phyloP scores from a whole-genome alignment of 2,888 invertebrate species.

The Coenonympha glycerion region DNA sequence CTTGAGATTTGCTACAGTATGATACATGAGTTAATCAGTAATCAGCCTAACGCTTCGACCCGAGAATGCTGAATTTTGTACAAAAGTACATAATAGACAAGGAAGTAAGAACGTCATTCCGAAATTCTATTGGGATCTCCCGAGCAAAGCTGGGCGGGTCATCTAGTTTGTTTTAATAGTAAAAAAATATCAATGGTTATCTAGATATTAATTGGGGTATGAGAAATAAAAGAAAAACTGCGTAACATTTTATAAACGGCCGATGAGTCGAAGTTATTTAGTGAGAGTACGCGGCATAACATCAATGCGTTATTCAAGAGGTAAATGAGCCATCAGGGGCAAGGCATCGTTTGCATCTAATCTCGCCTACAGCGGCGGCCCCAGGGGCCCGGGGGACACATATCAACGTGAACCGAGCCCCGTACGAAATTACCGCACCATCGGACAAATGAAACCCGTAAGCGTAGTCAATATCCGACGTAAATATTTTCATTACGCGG shows the following conservation, averaged over 20 bases:
- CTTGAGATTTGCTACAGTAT: no score
- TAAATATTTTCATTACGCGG: constrained; percentile 13
- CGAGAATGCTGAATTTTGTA: no score
- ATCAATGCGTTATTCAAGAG: constrained; percentile 67
- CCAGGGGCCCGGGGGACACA: constrained; percentile 43
- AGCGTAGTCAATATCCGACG: constrained; percentile 23
- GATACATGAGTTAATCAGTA: no score
- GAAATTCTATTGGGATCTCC: no score
- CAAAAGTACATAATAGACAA: no score
- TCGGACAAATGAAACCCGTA: constrained; percentile 28
- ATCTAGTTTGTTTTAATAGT: no score
- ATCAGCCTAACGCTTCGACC: no score
- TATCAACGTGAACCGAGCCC: constrained; percentile 32
- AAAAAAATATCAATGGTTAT: no score
- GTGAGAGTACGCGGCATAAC: constrained; percentile 43
- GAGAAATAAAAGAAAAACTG: background rate
- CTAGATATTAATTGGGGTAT: background rate
- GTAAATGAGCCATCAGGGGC: constrained; percentile 69
- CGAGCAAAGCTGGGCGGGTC: no score
- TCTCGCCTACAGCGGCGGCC: constrained; percentile 55
- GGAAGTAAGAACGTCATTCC: no score
- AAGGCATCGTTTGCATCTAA: constrained; percentile 70
- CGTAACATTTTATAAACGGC: background rate
- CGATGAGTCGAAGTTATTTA: constrained; percentile 8
- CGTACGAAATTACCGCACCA: constrained; percentile 36